phyloP scores from a whole-genome alignment of 1,140 invertebrate species.

The Leptinotarsa defecta region DNA sequence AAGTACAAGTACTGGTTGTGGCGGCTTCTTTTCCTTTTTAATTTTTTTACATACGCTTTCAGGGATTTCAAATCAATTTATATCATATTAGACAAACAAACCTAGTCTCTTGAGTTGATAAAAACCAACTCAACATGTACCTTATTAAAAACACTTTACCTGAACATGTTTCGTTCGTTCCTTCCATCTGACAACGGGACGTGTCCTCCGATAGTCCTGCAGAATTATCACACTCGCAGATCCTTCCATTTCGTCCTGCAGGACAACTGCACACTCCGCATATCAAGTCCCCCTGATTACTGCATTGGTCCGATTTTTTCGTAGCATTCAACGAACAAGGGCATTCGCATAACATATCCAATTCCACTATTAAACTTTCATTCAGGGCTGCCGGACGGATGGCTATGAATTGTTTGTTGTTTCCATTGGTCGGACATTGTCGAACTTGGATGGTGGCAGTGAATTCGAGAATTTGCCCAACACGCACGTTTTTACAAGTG shows the following conservation, averaged over 20 bases:
- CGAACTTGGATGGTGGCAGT: constrained; percentile 74
- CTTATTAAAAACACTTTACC: constrained; percentile 24
- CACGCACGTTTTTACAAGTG: constrained; percentile 82
- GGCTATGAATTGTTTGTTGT: constrained; percentile 81
- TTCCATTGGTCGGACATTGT: constrained; percentile 70
- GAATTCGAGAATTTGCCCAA: constrained; percentile 79
- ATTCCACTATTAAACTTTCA: constrained; percentile 80
- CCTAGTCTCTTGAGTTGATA: no score
- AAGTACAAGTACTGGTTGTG: no score
- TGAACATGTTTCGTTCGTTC: constrained; percentile 36
- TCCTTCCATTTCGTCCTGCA: constrained; percentile 76
- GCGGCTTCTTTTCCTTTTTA: no score
- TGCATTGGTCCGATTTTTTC: constrained; percentile 67
- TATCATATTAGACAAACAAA: no score
- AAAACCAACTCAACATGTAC: no score
- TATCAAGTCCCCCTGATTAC: constrained; percentile 69
- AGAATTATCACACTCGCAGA: constrained; percentile 76
- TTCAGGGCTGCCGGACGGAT: constrained; percentile 94
- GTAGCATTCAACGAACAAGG: constrained; percentile 76
- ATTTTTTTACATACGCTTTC: no score
- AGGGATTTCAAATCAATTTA: no score
- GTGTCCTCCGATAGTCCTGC: constrained; percentile 34
- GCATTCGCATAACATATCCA: constrained; percentile 90
- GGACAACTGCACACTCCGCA: constrained; percentile 91
- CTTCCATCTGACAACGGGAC: constrained; percentile 35